Evolutionary conservation across 2,113 vertebrate species (phyloP).

Genomic region (Lipotes vexillifer): DNA sequence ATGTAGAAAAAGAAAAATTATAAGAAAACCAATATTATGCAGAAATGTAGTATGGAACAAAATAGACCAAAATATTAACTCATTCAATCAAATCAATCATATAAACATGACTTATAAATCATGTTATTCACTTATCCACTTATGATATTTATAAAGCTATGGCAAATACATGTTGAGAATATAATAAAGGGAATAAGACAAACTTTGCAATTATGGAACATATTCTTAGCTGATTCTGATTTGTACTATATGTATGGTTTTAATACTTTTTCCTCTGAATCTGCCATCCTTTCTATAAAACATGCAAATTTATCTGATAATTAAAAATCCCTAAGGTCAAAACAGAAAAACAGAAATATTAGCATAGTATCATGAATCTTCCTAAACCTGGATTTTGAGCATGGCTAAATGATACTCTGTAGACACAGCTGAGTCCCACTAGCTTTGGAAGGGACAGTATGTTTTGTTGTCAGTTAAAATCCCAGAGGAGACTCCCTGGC

Average conservation of each 20-base stretch:
- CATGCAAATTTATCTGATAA: background rate
- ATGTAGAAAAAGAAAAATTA: background rate
- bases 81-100: no score
- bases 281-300: background rate
- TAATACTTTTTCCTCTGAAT: background rate
- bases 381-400: background rate
- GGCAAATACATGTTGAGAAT: background rate
- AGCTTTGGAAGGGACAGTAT: background rate
- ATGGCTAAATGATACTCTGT: background rate
- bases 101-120: background rate
- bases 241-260: background rate
- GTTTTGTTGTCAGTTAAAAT: slow-evolving; percentile 1
- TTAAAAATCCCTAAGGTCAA: background rate
- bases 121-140: background rate
- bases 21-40: background rate
- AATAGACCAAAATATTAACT: background rate
- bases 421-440: background rate
- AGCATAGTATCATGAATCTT: background rate
- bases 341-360: background rate
- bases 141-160: background rate
- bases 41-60: background rate
- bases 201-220: no score
- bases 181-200: background rate
- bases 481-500: background rate
- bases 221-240: background rate